phyloP scores from a whole-genome alignment of 2,888 invertebrate species.

The Opisthograptis luteolata region DNA sequence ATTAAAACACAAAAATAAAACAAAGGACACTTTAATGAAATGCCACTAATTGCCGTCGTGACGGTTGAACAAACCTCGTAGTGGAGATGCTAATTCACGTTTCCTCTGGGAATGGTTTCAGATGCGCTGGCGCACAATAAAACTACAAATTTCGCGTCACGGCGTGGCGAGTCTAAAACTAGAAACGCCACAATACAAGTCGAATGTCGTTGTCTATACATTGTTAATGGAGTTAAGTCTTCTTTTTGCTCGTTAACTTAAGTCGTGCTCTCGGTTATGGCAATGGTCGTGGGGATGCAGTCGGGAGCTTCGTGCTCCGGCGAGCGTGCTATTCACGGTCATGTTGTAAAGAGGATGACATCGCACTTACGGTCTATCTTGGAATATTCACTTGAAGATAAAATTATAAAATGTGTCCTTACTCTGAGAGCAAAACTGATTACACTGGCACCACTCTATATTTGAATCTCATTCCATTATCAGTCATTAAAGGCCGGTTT shows the following conservation, averaged over 20 bases:
- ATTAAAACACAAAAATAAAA: slow-evolving; percentile 19
- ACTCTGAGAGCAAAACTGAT: slow-evolving; percentile 11
- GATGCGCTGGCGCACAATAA: slow-evolving; percentile 38
- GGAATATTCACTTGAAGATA: slow-evolving; percentile 44
- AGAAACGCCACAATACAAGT: slow-evolving; percentile 28
- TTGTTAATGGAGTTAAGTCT: slow-evolving; percentile 49
- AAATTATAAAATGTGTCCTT: slow-evolving; percentile 10
- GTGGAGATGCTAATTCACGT: slow-evolving; percentile 47
- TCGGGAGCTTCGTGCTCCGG: slow-evolving; percentile 43
- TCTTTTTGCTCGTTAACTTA: slow-evolving; percentile 48
- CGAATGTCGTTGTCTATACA: slow-evolving; percentile 46
- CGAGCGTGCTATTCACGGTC: slow-evolving; percentile 45
- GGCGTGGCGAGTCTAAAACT: slow-evolving; percentile 39
- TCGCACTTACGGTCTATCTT: slow-evolving; percentile 38
- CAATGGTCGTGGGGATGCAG: slow-evolving; percentile 46
- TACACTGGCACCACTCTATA: slow-evolving; percentile 33
- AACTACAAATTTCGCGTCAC: slow-evolving; percentile 41
- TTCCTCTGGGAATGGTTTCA: slow-evolving; percentile 45
- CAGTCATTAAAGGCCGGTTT: no score
- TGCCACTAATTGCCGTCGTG: slow-evolving; percentile 54
- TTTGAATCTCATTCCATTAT: slow-evolving; percentile 14
- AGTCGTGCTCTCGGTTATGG: slow-evolving; percentile 50
- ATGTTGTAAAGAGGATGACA: slow-evolving; percentile 59
- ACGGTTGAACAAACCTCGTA: slow-evolving; percentile 48
- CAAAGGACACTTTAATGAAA: slow-evolving; percentile 46